Conservation (phyloP, 2,797 vertebrate species). For the Danio aesculapii region DNA sequence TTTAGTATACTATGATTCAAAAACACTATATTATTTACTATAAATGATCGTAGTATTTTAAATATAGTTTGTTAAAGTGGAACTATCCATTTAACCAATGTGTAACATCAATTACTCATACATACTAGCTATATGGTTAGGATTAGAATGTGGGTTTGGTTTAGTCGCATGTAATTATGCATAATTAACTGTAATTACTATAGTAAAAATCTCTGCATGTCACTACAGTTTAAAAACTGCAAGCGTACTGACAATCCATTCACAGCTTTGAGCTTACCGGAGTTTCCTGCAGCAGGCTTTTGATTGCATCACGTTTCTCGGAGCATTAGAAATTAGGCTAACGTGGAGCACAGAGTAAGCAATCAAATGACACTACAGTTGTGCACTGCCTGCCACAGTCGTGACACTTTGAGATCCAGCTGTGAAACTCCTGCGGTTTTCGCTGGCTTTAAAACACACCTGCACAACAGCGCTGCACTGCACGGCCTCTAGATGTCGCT, state of each 20-base stretch:
- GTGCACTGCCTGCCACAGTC: slow-evolving; percentile 63
- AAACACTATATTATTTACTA: too few species aligned
- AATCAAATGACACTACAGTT: slow-evolving; percentile 68
- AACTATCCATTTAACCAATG: too few species aligned
- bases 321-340: slow-evolving; percentile 71
- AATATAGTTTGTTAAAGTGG: too few species aligned
- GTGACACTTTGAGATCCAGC: slow-evolving; percentile 60
- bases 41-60: too few species aligned
- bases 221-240: slow-evolving; percentile 20
- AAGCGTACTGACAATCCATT: slow-evolving; percentile 55
- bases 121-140: too few species aligned
- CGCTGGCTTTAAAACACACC: slow-evolving; percentile 61
- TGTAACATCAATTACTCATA: too few species aligned
- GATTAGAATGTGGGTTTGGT: too few species aligned
- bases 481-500: slow-evolving; percentile 81
- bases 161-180: too few species aligned
- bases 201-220: too few species aligned
- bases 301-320: slow-evolving; percentile 70
- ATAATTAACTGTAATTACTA: too few species aligned
- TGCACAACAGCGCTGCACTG: slow-evolving; percentile 68
- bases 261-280: slow-evolving; percentile 63
- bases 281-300: slow-evolving; percentile 59
- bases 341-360: slow-evolving; percentile 71
- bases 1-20: too few species aligned
- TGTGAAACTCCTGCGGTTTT: slow-evolving; percentile 56